Evolutionary conservation across 2,888 invertebrate genomes (phyloP), one percentile per base, ranked within the genome.

Genomic region (Nomada lathburiana): DNA sequence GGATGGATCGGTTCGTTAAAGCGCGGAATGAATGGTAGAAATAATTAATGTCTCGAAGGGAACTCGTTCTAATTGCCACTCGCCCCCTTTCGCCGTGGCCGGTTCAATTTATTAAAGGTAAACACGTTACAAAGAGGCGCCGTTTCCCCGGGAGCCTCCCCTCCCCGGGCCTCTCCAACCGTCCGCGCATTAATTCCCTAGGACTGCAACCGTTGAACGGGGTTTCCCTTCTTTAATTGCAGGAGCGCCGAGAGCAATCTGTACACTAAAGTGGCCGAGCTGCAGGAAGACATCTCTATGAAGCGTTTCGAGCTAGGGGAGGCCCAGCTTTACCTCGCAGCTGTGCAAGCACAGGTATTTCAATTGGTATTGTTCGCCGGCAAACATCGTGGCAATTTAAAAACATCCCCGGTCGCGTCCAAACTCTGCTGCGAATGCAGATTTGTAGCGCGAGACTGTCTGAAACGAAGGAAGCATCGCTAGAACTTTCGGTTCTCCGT

Each of bases 261-360:
- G 80, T 98, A 96, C 94, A 98, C 97, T 94, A 99, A 99, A 95
- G 98, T 98, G 89, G 98, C 98, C 94, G 98, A 99, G 94, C 95
- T 98, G 77, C 97, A 99, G 95, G 98, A 99, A 94, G 98, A 99
- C 91, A 97, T 99, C 93, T 98, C 98, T 86, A 95, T 98, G 95
- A 98, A 98, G 94, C 96, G 97, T 92, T 98, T 98, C 94, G 98
- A 99, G 95, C 96, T 98, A 89, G 96, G 98, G 87, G 97, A 98
- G 70, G 98, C 98, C 64, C 98, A 98, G 93, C 95, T 99, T 84
- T 98, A 98, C 94, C 95, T 98, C 83, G 97, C 98, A 72, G 98
- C 98, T 78, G 96, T 98, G 75, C 96, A 97, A 94, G 97, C 98
- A 78, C 98, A 99, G 97, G 98, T 98, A 95, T 95, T 70, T 67